Conservation (phyloP, 2,888 invertebrate genomes). For the Furcula furcula region DNA sequence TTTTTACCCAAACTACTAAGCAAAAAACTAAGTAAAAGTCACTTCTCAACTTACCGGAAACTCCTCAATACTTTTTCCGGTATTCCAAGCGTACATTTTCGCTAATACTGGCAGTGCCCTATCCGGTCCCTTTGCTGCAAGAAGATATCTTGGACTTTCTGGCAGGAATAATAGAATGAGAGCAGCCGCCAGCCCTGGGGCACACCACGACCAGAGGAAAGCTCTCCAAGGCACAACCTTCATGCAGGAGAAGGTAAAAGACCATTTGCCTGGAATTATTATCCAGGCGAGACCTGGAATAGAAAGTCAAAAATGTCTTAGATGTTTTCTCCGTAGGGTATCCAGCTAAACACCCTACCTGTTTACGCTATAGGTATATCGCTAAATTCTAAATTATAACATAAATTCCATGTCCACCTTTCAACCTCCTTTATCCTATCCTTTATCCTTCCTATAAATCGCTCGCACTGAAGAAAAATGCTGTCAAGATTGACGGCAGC, state of each 20-base stretch:
- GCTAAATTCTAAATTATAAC: too few relatives aligned
- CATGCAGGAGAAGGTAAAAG: conserved; percentile 61
- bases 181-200: conserved; percentile 84
- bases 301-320: conserved; percentile 18
- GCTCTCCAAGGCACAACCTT: conserved; percentile 88
- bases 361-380: too few relatives aligned
- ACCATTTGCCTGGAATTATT: conserved; percentile 83
- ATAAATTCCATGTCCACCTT: too few relatives aligned
- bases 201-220: conserved; percentile 84
- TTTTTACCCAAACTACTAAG: too few relatives aligned
- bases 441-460: too few relatives aligned
- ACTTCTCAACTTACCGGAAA: conserved; percentile 79
- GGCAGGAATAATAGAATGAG: conserved; percentile 82
- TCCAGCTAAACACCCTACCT: too few relatives aligned
- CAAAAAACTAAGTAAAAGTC: too few relatives aligned
- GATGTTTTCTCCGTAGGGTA: too few relatives aligned
- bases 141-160: conserved; percentile 89
- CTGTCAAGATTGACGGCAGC: too few relatives aligned
- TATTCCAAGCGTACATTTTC: conserved; percentile 79
- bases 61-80: conserved; percentile 37
- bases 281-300: conserved; percentile 85
- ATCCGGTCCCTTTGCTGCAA: conserved; percentile 82
- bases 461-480: too few relatives aligned
- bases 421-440: too few relatives aligned
- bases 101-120: conserved; percentile 83